These are phyloP conservation scores for Drosophila grimshawi DNA, from an alignment of 1,140 invertebrate species.

Conservation along the genomic window DNA sequence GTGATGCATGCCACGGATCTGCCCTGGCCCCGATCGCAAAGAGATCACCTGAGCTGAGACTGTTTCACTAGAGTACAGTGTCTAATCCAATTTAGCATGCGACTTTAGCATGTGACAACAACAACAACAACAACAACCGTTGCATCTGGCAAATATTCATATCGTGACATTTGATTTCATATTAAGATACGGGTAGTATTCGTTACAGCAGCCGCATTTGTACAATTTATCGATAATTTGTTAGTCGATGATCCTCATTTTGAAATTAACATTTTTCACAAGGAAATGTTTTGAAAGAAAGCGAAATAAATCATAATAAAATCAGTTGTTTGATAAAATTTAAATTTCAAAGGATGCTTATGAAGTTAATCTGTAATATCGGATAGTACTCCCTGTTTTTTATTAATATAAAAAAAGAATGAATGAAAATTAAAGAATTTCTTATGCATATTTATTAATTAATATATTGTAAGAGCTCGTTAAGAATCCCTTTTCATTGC, in stretches of 20 bases:
- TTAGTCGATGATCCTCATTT: not conserved
- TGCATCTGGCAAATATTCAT: constrained; percentile 64
- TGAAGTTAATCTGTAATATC: too few relatives aligned
- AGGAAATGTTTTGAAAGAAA: too few relatives aligned
- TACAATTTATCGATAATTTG: constrained; percentile 64
- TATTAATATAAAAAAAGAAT: too few relatives aligned
- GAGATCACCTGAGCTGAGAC: constrained; percentile 56
- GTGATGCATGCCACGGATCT: constrained; percentile 38
- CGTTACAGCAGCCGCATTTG: constrained; percentile 19
- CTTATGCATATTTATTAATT: too few relatives aligned
- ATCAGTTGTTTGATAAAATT: too few relatives aligned
- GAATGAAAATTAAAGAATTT: too few relatives aligned
- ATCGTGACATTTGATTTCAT: constrained; percentile 81
- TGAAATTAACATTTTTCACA: not conserved
- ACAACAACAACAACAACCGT: constrained; percentile 10
- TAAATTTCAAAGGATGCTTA: too few relatives aligned
- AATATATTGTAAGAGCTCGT: too few relatives aligned
- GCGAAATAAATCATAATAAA: too few relatives aligned
- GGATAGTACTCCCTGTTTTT: too few relatives aligned
- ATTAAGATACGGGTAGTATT: constrained; percentile 63
- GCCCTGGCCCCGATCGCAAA: not conserved
- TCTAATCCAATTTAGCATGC: constrained; percentile 62
- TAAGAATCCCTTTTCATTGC: too few relatives aligned
- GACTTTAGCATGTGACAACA: constrained; percentile 17
- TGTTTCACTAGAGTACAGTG: constrained; percentile 11